Base-by-base conservation (phyloP, 2,113 vertebrate genomes). In the Echinops telfairi region DNA sequence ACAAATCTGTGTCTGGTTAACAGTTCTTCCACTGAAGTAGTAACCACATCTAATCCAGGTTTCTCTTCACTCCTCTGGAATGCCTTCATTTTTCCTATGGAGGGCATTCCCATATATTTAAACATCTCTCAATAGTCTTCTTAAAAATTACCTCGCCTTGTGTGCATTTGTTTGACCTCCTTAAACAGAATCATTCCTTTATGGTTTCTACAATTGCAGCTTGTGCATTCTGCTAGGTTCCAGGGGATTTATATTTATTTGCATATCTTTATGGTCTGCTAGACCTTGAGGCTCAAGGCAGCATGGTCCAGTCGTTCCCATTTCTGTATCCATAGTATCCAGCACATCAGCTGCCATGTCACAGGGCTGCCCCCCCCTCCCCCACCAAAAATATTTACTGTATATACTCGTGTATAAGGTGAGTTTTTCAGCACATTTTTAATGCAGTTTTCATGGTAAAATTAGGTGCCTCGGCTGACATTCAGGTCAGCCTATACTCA, bases 101-200 rank as follows among this genome's bases (percentile, higher is more conserved):
- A 93, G 58, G 66, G n/a, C n/a, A n/a, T n/a, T n/a, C n/a, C n/a
- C 38, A 82, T 3, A 33, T 64, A 8, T 16, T 93, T 83, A 86
- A 90, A 80, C 43, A 6, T 29, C 79, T 31, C 76, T 70, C 6
- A 60, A 47, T 75, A 43, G 0, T 9, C 64, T 68, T 40, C 27
- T 90, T 71, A 36, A 88, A 88, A 83, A 83, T 58, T 53, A 38
- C n/a, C 40, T 83, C 14, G 86, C 87, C 40, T 90, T 14, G 25
- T 38, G 79, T 66, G 25, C 10, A 53, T 33, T 88, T 91, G 79
- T 53, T 93, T 84, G 75, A 81, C 20, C 12, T 93, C 29, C 14
- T 40, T 83, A 93, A 89, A 43, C 17, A 86, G 70, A 93, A 62
- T 38, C 25, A n/a, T 29, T 93, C 27, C 36, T n/a, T 91, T 85